phyloP scores from a whole-genome alignment of 2,888 invertebrate species.

The Caenorhabditis virilis region DNA sequence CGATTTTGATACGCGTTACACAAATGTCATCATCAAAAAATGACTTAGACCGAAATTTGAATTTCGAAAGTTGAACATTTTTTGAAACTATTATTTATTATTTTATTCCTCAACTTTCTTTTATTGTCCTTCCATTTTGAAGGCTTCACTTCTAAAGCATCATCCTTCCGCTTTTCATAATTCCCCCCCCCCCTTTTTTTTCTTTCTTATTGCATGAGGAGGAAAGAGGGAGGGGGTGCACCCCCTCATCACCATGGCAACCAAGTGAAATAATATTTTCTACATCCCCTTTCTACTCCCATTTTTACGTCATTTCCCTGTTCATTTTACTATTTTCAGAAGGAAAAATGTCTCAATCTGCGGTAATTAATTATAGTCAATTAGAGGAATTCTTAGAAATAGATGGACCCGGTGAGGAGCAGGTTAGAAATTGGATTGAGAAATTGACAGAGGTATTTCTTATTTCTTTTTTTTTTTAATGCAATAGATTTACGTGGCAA shows the following conservation, averaged over 20 bases:
- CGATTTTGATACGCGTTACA: too few species aligned
- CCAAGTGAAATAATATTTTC: not conserved
- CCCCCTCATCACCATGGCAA: slow-evolving; percentile 29
- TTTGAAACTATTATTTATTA: not conserved
- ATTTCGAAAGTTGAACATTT: slow-evolving; percentile 1
- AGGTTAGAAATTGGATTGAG: slow-evolving; percentile 51
- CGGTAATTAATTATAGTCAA: slow-evolving; percentile 25
- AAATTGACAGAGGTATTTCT: slow-evolving; percentile 46
- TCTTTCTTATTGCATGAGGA: too few species aligned
- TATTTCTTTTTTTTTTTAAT: slow-evolving; percentile 1
- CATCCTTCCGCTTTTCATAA: too few species aligned
- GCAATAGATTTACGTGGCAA: not conserved
- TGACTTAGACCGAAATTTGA: too few species aligned
- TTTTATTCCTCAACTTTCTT: too few species aligned
- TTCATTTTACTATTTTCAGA: not conserved
- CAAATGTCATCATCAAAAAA: too few species aligned
- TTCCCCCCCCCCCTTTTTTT: too few species aligned
- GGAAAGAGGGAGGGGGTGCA: too few species aligned
- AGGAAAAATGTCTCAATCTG: slow-evolving; percentile 19
- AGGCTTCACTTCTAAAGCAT: too few species aligned
- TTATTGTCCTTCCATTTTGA: too few species aligned
- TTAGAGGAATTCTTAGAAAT: slow-evolving; percentile 30
- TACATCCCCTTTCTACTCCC: not conserved
- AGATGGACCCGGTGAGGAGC: slow-evolving; percentile 38
- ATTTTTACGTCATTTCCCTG: not conserved